Base-by-base conservation (phyloP, 1,140 invertebrate genomes). In the Myzus persicae region DNA sequence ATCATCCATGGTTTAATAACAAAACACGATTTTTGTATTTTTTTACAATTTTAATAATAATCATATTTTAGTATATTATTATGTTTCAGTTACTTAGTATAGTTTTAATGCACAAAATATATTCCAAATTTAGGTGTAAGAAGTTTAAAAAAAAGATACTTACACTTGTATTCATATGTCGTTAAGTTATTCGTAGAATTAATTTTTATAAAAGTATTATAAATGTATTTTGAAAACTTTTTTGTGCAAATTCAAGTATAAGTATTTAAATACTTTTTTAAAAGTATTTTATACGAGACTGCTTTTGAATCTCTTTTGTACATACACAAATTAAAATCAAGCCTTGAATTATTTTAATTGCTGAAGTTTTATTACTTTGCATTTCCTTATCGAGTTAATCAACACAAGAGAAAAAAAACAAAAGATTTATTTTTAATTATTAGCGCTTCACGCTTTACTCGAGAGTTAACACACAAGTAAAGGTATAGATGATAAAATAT, bases 261-360 rank as follows among this genome's bases (percentile, higher is more conserved):
- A 67, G 59, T n/a, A 76, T 76, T 76, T 76, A n/a, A 76, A 76
- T 76, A n/a, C n/a, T 36, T 76, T 76, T 76, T 76, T 76, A 76
- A n/a, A 76, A 76, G 82, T 42, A 84, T 40, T 84, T 38, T 38
- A 42, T 84, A 24, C 24, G 9, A 40, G 9, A 40, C 82, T 40
- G 22, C 24, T 40, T 40, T 84, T 11, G 38, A 84, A 84, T 24
- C 22, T 42, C 81, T 40, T 84, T 84, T 84, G 40, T 84, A 84
- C 9, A 82, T 9, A 42, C 38, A 26, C 8, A 84, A 84, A 84
- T 40, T 84, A 84, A 84, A 84, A 40, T 84, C 22, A 84, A 84
- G 40, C 82, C 40, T 84, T 84, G 82, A 42, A 40, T 84, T 26
- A 40, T 84, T 84, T 84, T 84, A 84, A 40, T 84, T 84, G 82